Evolutionary conservation across 2,113 vertebrate species (phyloP).

Genomic region (Sciurus niger): DNA sequence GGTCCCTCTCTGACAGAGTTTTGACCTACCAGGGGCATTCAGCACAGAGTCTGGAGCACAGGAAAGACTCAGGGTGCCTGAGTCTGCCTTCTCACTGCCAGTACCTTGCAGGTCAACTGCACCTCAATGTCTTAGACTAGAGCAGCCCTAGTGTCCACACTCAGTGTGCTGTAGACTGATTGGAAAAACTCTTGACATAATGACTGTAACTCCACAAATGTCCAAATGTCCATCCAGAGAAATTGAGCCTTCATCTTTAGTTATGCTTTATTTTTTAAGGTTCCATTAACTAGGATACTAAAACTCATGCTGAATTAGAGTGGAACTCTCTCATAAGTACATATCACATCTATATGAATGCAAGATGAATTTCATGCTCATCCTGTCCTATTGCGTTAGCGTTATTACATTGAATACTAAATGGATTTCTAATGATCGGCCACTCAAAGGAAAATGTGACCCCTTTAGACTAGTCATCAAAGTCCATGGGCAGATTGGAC

Average conservation of each 20-base stretch:
- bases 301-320: conserved; percentile 78
- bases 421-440: conserved; percentile 87
- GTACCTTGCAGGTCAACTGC: neutral
- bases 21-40: neutral
- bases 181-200: neutral
- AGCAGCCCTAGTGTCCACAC: neutral
- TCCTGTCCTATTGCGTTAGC: conserved; percentile 85
- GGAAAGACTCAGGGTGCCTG: too few species aligned
- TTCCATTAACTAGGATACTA: conserved; percentile 83
- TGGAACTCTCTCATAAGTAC: conserved; percentile 82
- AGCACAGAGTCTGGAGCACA: fast-evolving
- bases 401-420: conserved; percentile 87
- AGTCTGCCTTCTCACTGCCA: neutral
- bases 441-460: conserved; percentile 87
- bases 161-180: neutral
- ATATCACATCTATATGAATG: conserved; percentile 81
- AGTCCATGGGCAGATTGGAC: conserved; percentile 82
- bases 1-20: neutral
- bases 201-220: neutral
- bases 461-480: conserved; percentile 85
- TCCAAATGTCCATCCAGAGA: conserved; percentile 72
- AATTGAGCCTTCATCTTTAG: conserved; percentile 79
- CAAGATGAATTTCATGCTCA: conserved; percentile 86
- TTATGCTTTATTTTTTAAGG: conserved; percentile 82
- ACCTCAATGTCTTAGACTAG: too few species aligned